These are phyloP conservation scores for Telenomus remus DNA, from an alignment of 1,140 invertebrate genomes.

Conservation along the genomic window DNA sequence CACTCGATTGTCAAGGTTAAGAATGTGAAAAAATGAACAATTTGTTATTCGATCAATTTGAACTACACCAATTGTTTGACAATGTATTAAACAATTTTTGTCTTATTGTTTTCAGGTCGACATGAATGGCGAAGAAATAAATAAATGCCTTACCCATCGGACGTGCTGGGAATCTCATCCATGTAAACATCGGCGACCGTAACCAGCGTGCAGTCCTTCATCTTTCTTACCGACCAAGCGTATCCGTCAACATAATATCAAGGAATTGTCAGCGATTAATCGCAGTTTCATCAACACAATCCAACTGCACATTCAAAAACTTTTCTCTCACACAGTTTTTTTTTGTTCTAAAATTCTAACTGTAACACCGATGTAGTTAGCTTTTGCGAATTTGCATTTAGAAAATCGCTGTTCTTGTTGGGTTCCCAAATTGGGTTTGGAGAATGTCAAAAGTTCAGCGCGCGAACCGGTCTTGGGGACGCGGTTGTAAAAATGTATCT, in stretches of 20 bases:
- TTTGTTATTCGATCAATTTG: no score
- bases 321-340: constrained; percentile 4
- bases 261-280: constrained; percentile 3
- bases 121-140: not conserved
- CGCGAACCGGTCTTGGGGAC: not conserved
- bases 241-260: constrained; percentile 6
- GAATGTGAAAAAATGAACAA: no score
- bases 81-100: not conserved
- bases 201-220: constrained; percentile 26
- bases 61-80: no score
- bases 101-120: not conserved
- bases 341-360: no score
- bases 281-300: not conserved
- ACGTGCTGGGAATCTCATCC: constrained; percentile 36
- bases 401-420: not conserved
- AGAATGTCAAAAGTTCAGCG: no score
- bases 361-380: no score
- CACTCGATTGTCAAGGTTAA: no score
- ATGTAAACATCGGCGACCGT: constrained; percentile 33
- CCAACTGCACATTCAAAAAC: not conserved
- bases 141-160: constrained; percentile 26
- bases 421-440: no score
- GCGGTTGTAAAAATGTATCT: constrained; percentile 11
- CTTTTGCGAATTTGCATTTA: not conserved
- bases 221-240: constrained; percentile 23